Evolutionary conservation across 2,797 vertebrate genomes (phyloP).

Genomic region (Hoplostethus mediterraneus): DNA sequence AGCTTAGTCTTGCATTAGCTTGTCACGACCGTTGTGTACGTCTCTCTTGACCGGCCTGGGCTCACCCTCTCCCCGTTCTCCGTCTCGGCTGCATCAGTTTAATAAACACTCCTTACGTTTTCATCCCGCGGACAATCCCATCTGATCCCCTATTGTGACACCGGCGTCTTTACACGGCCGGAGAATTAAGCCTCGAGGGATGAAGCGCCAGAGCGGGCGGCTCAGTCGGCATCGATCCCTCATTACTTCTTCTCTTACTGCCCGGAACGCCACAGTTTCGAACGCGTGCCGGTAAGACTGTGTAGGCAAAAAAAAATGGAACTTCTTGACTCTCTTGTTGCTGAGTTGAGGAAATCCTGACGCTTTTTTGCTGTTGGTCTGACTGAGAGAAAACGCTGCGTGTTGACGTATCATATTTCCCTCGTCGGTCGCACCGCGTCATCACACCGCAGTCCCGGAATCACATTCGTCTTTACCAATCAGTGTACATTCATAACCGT

Average conservation of each 20-base stretch:
- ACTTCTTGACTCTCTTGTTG: slow-evolving; percentile 14
- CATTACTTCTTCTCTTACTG: slow-evolving; percentile 49
- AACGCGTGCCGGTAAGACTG: slow-evolving; percentile 26
- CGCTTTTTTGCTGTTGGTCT: not conserved
- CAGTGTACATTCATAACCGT: slow-evolving; percentile 42
- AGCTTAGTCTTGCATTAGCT: slow-evolving; percentile 56
- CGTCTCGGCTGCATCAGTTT: slow-evolving; percentile 69
- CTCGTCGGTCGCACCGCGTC: not conserved
- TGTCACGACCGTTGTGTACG: slow-evolving; percentile 61
- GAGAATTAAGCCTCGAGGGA: slow-evolving; percentile 78
- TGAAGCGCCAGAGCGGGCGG: slow-evolving; percentile 70
- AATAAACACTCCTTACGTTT: slow-evolving; percentile 79
- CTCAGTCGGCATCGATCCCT: slow-evolving; percentile 77
- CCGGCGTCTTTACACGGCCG: slow-evolving; percentile 72
- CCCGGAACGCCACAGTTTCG: slow-evolving; percentile 56
- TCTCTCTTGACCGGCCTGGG: slow-evolving; percentile 40
- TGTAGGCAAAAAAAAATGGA: slow-evolving; percentile 13
- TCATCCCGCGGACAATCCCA: slow-evolving; percentile 78
- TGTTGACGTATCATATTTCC: slow-evolving; percentile 31
- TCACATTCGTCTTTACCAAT: slow-evolving; percentile 28
- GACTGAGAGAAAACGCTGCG: not conserved
- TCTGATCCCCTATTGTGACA: slow-evolving; percentile 81
- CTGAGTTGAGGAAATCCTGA: slow-evolving; percentile 13
- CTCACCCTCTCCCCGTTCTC: slow-evolving; percentile 32
- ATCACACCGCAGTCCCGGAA: slow-evolving; percentile 30